phyloP scores from a whole-genome alignment of 1,140 invertebrate species.

The Drosophila paulistorum region DNA sequence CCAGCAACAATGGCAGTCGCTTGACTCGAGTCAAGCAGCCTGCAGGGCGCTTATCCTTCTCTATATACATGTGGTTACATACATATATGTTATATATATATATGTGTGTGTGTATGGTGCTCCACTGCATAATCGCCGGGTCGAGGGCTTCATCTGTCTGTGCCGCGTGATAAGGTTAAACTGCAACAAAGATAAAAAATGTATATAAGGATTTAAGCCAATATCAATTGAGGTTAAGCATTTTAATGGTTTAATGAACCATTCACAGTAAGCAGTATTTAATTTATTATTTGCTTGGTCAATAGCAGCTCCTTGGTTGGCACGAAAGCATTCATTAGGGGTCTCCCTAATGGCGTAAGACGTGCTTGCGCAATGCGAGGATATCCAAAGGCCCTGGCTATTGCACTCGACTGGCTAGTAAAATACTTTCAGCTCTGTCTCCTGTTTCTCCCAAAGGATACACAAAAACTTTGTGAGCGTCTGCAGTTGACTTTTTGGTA shows the following conservation, averaged over 20 bases:
- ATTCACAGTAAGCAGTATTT: conserved; percentile 14
- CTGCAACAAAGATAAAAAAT: conserved; percentile 27
- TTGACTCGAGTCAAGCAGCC: conserved; percentile 23
- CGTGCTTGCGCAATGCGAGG: conserved; percentile 53
- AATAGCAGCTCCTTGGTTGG: background rate
- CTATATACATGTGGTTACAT: conserved; percentile 6
- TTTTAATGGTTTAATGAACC: conserved; percentile 57
- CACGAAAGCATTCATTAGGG: conserved; percentile 38
- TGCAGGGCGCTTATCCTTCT: conserved; percentile 15
- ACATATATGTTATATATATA: background rate
- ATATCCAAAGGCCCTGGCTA: background rate
- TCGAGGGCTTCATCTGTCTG: conserved; percentile 40
- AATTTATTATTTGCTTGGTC: conserved; percentile 44
- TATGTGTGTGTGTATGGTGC: background rate
- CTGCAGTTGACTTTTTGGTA: background rate
- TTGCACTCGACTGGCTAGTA: conserved; percentile 21
- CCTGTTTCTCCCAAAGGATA: conserved; percentile 36
- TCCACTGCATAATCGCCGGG: conserved; percentile 29
- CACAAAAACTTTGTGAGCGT: no score
- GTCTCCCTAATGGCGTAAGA: conserved; percentile 54
- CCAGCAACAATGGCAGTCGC: conserved; percentile 30
- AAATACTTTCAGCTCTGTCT: conserved; percentile 20
- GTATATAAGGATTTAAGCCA: conserved; percentile 22
- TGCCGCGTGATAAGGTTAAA: conserved; percentile 46
- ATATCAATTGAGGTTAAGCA: conserved; percentile 35